Percentiles rank a stretch among this genome's conserved stretches.
phyloP scores from a whole-genome alignment of 2,888 invertebrate species.

The Cylindroiulus punctatus region DNA sequence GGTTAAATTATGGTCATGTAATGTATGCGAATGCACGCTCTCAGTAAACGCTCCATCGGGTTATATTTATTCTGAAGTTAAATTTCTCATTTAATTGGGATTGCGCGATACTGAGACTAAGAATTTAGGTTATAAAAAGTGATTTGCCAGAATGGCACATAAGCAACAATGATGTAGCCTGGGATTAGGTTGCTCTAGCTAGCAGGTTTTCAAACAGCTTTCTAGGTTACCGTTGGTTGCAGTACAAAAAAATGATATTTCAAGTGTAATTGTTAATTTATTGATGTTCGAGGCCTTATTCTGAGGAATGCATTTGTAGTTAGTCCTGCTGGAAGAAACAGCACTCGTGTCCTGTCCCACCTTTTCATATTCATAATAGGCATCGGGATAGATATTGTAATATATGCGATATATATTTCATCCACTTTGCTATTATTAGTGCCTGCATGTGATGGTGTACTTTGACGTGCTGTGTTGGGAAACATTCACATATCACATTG shows the following conservation, averaged over 20 bases:
- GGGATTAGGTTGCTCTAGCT: not conserved
- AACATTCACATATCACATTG: constrained; percentile 1
- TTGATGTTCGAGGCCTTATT: not conserved
- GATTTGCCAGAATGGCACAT: not conserved
- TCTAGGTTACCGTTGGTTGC: not conserved
- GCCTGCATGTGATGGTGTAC: not conserved
- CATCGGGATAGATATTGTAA: constrained; percentile 1
- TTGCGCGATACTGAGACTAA: not conserved
- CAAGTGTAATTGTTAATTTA: not conserved
- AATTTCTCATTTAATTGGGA: not conserved
- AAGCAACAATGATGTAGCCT: not conserved
- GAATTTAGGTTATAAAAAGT: not conserved
- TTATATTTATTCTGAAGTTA: not conserved
- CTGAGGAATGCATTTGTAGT: constrained; percentile 1
- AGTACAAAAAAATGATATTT: not conserved
- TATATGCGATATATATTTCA: not conserved
- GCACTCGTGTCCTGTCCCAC: not conserved
- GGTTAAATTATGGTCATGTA: not conserved
- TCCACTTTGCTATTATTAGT: not conserved
- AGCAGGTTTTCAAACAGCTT: not conserved
- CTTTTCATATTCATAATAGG: not conserved
- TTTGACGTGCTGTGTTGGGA: not conserved
- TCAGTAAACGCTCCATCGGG: not conserved
- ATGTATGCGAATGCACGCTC: not conserved
- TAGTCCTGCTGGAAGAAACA: not conserved